Base-by-base conservation (phyloP, 1,140 invertebrate genomes). In the Andrena cerasifolii region DNA sequence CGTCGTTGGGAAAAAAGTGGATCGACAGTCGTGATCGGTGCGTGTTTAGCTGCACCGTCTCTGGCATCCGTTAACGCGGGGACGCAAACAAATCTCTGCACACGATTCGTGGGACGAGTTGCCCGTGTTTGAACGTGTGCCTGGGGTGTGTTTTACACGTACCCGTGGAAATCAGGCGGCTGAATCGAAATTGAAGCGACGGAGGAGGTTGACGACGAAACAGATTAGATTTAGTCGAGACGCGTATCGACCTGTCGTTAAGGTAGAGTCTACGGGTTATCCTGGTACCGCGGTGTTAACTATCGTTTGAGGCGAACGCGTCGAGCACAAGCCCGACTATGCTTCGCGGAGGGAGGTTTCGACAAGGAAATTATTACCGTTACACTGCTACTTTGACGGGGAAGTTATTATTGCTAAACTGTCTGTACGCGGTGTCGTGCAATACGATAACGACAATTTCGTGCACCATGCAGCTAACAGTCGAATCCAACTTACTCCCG, bases 61-160 rank as follows among this genome's bases (percentile, higher is more conserved):
- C n/a, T n/a, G n/a, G n/a, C n/a, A n/a, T 26, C 58, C 84, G 82
- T 85, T 85, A 84, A 85, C 78, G 66, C 67, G 51, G 56, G 66
- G 61, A 59, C 28, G 73, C 58, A 84, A 80, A 81, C 82, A 84
- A 47, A 43, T 74, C 62, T 12, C 63, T 70, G 65, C 73, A 78
- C 82, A 63, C 36, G 70, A 54, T 66, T 21, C 36, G 21, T 12
- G 36, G 43, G 76, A 40, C 72, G 67, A 49, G 71, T 72, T 68
- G 49, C 45, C 51, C 45, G 71, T 47, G 61, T 80, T 56, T 62
- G 43, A 33, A 45, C 62, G 53, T 61, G 75, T 45, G 54, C 18
- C 26, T 16, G 40, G 33, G 33, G 33, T 21, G 31, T 66, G 82
- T 78, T 84, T 80, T 84, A 83, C 74, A 84, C 73, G 68, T 80